These are phyloP conservation scores for Drosophila dives DNA, from an alignment of 2,888 invertebrate species.

Conservation along the genomic window DNA sequence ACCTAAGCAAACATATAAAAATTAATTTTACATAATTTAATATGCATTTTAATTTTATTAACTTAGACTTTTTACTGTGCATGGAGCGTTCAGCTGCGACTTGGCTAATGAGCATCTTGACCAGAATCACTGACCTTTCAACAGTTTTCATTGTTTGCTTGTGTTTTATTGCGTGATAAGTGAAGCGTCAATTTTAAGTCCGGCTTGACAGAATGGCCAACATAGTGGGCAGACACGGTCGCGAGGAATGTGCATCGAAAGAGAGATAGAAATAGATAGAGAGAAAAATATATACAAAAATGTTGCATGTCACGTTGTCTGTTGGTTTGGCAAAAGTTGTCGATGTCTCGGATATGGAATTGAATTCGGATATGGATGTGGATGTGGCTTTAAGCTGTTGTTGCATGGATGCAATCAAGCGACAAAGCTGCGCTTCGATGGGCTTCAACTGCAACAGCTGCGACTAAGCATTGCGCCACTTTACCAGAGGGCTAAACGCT, in stretches of 20 bases:
- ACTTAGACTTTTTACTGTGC: background rate
- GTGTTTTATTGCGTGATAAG: constrained; percentile 41
- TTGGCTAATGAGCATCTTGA: constrained; percentile 52
- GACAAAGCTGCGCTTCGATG: constrained; percentile 65
- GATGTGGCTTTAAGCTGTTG: constrained; percentile 35
- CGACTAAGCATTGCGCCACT: constrained; percentile 67
- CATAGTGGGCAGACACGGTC: constrained; percentile 22
- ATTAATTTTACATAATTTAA: background rate
- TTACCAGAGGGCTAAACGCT: constrained; percentile 47
- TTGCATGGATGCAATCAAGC: constrained; percentile 64
- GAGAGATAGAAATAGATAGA: background rate
- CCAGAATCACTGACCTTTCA: constrained; percentile 68
- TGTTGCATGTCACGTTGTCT: constrained; percentile 41
- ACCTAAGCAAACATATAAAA: background rate
- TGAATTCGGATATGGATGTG: constrained; percentile 32
- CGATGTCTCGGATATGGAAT: constrained; percentile 22
- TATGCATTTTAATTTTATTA: background rate
- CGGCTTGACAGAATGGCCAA: constrained; percentile 38
- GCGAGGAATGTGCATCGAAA: background rate
- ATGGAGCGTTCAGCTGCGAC: constrained; percentile 11
- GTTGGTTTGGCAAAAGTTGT: constrained; percentile 23
- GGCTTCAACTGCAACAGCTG: constrained; percentile 51
- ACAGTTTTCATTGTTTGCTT: constrained; percentile 17
- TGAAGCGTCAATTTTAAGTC: constrained; percentile 64
- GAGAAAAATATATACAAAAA: constrained; percentile 17